A percentile compares a stretch with the other conserved stretches of the same genome.
These are phyloP conservation scores for Cassiopea xamachana DNA, from an alignment of 30 jellyfish, hydroid and myxozoan species.

Conservation along the genomic window DNA sequence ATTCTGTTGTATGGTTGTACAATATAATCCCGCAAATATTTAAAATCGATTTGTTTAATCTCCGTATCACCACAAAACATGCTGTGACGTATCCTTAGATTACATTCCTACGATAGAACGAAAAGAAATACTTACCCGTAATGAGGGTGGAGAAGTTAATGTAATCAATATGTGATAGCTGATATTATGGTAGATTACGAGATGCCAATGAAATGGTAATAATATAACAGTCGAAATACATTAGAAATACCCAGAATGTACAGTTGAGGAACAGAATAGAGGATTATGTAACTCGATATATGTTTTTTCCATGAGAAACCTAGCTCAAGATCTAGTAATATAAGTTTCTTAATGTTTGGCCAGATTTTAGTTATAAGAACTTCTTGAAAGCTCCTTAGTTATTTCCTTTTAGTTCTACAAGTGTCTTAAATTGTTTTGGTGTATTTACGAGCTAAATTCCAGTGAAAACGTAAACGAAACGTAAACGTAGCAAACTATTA, in stretches of 20 bases:
- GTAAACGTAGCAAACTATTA: no score
- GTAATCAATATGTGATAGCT: not conserved
- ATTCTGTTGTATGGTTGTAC: not conserved
- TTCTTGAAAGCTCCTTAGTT: not conserved
- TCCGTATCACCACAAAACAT: constrained; percentile 18
- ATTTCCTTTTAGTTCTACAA: not conserved
- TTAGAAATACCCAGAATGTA: no score
- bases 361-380: not conserved
- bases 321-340: no score
- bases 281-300: no score
- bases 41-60: not conserved
- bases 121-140: not conserved
- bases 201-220: no score
- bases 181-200: no score
- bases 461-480: no score
- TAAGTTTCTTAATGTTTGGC: no score
- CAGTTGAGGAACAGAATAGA: no score
- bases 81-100: not conserved
- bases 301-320: no score
- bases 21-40: not conserved
- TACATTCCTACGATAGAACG: not conserved
- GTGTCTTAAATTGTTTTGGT: not conserved
- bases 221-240: no score
- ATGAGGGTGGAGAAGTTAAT: not conserved
- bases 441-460: not conserved